Evolutionary conservation across 2,797 vertebrate species (phyloP), one percentile per base, ranked within the genome.

Genomic region (Botia kubotai): DNA sequence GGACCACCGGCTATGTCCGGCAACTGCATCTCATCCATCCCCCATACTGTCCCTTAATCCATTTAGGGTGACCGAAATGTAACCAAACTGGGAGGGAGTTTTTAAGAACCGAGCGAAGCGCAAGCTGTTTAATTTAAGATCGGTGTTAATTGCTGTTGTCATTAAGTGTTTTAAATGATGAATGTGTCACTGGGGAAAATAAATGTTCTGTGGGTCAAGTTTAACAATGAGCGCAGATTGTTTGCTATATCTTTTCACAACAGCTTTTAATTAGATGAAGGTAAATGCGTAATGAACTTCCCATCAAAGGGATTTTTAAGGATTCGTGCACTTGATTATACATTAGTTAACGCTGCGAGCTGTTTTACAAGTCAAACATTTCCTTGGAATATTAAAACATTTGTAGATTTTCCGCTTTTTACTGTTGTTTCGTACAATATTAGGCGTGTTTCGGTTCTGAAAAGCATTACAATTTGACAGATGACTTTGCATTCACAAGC

Each of bases 401-500:
- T 66, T 39, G 63, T 39, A 21, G n/a, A 74, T 12, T 80, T 46
- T 73, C 17, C 3, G 39, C 12, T 67, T 67, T 66, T 48, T 57
- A 19, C 17, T 55, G 11, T 74, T 67, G 21, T 66, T 53, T 8
- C 4, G 53, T 68, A 68, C 13, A 58, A 72, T 73, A 80, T 72
- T 57, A 73, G 46, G n/a, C 58, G 48, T 60, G 68, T 79, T 52
- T 79, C 77, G 39, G 62, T 58, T 79, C 69, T 52, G 71, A 81
- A 73, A 75, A 16, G 36, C 62, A 69, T 12, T 70, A 79, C 68
- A 77, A 55, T 77, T 70, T 53, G 76, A 73, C 69, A 74, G 85
- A 78, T 76, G 57, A 82, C 69, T 79, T 48, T 82, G 71, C 81
- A 82, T 77, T 78, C 60, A 58, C 72, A 66, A 72, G 83, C 80